Evolutionary conservation across 37 sponge, comb jelly and placozoan genomes (phyloP).

Genomic region (Crambe crambe): DNA sequence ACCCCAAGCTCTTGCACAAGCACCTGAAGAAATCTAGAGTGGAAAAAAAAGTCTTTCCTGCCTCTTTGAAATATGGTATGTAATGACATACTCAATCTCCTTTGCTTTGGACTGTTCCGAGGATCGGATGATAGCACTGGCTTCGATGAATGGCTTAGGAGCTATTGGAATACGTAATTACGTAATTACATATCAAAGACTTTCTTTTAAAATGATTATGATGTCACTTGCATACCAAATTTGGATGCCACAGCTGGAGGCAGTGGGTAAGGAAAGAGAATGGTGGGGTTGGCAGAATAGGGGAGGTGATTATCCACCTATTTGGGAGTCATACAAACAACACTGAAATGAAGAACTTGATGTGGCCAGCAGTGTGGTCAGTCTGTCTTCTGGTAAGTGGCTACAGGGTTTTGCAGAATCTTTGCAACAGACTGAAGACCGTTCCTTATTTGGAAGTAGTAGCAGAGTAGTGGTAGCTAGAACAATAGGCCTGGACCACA

Average conservation of each 20-base stretch:
- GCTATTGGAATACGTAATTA: slow-evolving; percentile 9
- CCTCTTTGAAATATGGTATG: no score
- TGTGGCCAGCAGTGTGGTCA: no score
- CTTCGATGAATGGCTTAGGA: slow-evolving; percentile 79
- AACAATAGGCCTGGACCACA: no score
- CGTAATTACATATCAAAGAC: no score
- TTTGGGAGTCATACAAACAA: background rate
- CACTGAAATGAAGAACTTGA: background rate
- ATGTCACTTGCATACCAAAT: slow-evolving; percentile 41
- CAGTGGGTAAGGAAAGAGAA: slow-evolving; percentile 70
- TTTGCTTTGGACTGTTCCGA: slow-evolving; percentile 28
- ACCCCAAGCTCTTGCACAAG: slow-evolving; percentile 85
- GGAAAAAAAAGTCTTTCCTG: no score
- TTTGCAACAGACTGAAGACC: no score
- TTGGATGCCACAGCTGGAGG: slow-evolving; percentile 54
- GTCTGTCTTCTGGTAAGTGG: no score
- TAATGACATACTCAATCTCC: slow-evolving; percentile 60
- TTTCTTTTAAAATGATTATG: no score
- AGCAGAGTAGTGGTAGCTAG: no score
- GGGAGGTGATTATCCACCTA: slow-evolving; percentile 88
- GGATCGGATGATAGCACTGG: slow-evolving; percentile 28
- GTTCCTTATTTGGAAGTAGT: no score
- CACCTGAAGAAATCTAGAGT: slow-evolving; percentile 51
- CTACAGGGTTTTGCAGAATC: no score
- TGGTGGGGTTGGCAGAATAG: slow-evolving; percentile 50